phyloP scores from a whole-genome alignment of 2,797 vertebrate species.

The Acrossocheilus fasciatus region DNA sequence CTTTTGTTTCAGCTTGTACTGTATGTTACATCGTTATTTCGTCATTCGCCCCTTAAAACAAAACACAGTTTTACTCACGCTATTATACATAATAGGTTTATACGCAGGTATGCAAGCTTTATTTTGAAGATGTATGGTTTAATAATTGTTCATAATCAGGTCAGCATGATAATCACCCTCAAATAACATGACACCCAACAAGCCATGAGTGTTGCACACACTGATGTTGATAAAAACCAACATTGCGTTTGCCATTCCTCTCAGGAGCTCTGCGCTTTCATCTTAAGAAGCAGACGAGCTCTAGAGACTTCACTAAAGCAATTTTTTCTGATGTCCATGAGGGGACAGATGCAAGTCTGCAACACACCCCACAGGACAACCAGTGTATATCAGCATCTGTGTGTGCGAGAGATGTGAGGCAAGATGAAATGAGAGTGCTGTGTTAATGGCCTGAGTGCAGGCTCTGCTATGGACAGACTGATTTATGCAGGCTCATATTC shows the following conservation, averaged over 20 bases:
- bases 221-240: slow-evolving; percentile 38
- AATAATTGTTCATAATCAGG: neutral
- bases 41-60: neutral
- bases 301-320: slow-evolving; percentile 47
- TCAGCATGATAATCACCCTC: slow-evolving; percentile 18
- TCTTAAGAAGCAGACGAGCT: slow-evolving; percentile 48
- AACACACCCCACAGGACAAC: slow-evolving; percentile 32
- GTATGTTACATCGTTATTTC: neutral
- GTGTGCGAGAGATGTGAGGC: slow-evolving; percentile 22
- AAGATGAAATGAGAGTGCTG: neutral
- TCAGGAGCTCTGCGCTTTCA: slow-evolving; percentile 44
- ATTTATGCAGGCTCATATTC: slow-evolving; percentile 6
- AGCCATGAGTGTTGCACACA: neutral
- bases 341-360: slow-evolving; percentile 45
- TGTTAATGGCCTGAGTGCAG: slow-evolving; percentile 10
- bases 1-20: neutral
- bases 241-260: slow-evolving; percentile 34
- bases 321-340: slow-evolving; percentile 52
- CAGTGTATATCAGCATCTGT: slow-evolving; percentile 11
- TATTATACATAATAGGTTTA: neutral
- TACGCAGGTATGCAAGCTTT: neutral
- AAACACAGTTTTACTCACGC: neutral
- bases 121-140: neutral
- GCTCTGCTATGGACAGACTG: slow-evolving; percentile 7
- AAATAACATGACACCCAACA: slow-evolving; percentile 23